phyloP scores from a whole-genome alignment of 2,797 vertebrate species.

The Hybognathus amarus region DNA sequence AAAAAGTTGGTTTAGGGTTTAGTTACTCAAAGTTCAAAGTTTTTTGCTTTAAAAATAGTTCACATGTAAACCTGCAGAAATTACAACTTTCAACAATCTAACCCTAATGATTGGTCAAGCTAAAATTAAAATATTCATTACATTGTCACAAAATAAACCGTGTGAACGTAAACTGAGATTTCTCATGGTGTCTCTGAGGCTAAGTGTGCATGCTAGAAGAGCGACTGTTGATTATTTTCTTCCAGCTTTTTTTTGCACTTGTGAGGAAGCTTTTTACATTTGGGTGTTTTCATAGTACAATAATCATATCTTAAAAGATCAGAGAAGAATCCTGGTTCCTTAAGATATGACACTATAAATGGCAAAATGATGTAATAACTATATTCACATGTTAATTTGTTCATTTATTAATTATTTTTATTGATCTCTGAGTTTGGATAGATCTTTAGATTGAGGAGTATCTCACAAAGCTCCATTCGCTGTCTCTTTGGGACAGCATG shows the following conservation, averaged over 20 bases:
- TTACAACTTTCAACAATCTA: not conserved
- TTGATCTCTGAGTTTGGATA: conserved; percentile 9
- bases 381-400: not conserved
- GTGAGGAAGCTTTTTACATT: not conserved
- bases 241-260: not conserved
- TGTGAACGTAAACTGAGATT: not conserved
- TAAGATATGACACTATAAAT: not conserved
- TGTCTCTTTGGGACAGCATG: not conserved
- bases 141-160: not conserved
- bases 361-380: not conserved
- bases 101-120: not conserved
- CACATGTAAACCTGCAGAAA: not conserved
- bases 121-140: not conserved
- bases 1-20: no score
- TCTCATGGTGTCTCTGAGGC: not conserved
- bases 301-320: not conserved
- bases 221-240: not conserved
- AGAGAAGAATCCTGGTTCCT: not conserved
- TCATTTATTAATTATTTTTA: not conserved
- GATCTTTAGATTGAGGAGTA: not conserved
- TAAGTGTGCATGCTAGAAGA: not conserved
- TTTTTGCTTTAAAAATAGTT: not conserved
- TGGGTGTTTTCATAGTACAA: not conserved
- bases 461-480: not conserved
- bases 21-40: no score